Conservation (phyloP, 64 coral and sea anemone genomes). For the Montipora sp. region DNA sequence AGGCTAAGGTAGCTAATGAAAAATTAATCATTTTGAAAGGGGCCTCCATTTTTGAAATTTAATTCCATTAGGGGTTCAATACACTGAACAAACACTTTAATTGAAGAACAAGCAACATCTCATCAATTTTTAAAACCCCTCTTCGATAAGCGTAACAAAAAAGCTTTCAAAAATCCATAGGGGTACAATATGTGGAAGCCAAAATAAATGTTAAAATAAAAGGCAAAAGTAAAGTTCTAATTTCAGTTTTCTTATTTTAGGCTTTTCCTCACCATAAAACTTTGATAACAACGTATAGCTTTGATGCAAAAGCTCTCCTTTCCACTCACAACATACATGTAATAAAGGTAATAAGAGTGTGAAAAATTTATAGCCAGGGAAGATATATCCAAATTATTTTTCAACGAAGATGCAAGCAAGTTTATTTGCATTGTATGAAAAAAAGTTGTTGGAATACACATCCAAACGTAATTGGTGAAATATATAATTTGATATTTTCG, state of each 20-base stretch:
- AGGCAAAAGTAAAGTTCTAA: background rate
- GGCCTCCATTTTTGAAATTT: slow-evolving; percentile 1
- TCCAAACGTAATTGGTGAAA: background rate
- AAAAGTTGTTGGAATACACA: background rate
- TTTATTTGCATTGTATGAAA: background rate
- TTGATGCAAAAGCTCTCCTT: background rate
- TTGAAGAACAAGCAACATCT: slow-evolving; percentile 6
- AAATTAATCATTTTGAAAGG: slow-evolving; percentile 16
- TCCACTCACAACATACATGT: background rate
- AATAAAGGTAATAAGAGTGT: slow-evolving; percentile 16
- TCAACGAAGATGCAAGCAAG: background rate
- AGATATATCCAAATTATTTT: background rate
- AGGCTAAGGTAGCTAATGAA: background rate
- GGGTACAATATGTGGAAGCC: background rate
- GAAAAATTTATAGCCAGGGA: slow-evolving; percentile 23
- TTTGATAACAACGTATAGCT: background rate
- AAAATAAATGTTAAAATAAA: background rate
- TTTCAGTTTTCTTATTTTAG: background rate
- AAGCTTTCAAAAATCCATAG: background rate
- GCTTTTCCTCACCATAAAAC: too few species aligned
- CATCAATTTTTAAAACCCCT: slow-evolving; percentile 34
- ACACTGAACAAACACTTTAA: background rate
- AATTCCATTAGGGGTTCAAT: background rate
- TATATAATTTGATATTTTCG: background rate
- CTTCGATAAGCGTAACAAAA: background rate